Evolutionary conservation across 2,888 invertebrate species (phyloP).

Genomic region (Chironomus riparius): DNA sequence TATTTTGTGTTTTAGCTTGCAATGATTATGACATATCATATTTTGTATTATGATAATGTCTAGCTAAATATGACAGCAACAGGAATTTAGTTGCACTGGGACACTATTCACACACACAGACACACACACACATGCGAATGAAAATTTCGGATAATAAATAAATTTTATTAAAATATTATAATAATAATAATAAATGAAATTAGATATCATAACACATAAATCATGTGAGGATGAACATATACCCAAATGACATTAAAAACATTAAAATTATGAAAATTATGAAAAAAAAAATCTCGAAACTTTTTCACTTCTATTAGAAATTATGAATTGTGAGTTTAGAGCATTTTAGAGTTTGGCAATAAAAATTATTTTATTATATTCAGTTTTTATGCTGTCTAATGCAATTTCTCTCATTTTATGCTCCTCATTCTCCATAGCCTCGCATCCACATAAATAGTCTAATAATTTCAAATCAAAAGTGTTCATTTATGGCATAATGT

Average conservation of each 20-base stretch:
- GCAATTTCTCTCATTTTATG: too few species aligned
- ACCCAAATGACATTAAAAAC: not conserved
- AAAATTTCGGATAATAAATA: not conserved
- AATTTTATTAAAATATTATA: not conserved
- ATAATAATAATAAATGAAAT: not conserved
- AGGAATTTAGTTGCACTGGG: not conserved
- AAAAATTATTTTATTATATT: not conserved
- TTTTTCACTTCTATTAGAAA: too few species aligned
- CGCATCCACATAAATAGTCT: not conserved
- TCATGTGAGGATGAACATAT: not conserved
- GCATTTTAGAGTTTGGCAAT: not conserved
- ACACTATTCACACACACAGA: too few species aligned
- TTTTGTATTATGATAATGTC: not conserved
- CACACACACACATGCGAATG: not conserved
- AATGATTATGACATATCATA: not conserved
- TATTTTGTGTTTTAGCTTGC: too few species aligned
- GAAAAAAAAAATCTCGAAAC: too few species aligned
- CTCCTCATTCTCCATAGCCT: too few species aligned
- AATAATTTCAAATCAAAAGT: constrained; percentile 14
- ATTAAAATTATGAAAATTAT: not conserved
- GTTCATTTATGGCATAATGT: not conserved
- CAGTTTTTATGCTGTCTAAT: too few species aligned
- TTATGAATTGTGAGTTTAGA: not conserved
- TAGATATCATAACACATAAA: not conserved
- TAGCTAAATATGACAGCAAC: not conserved